Evolutionary conservation across 2,888 invertebrate genomes (phyloP).

Genomic region (Drepanosiphum platanoidis): DNA sequence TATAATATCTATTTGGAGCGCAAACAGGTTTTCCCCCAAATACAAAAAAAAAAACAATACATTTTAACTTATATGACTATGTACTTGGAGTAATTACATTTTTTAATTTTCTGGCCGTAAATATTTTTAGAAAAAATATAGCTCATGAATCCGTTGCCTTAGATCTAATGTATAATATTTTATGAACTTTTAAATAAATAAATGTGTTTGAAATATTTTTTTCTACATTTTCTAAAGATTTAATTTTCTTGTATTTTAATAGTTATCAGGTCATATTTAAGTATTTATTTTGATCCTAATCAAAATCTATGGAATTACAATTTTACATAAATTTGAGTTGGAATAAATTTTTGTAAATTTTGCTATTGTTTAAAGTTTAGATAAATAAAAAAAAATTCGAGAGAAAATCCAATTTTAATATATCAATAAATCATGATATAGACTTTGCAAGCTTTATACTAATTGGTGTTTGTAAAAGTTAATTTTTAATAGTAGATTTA

Average conservation of each 20-base stretch:
- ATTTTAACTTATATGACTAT: no score
- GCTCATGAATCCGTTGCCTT: no score
- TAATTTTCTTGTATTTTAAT: background rate
- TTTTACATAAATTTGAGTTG: background rate
- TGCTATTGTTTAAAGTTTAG: background rate
- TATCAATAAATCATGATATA: background rate
- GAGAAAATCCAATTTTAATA: background rate
- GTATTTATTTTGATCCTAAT: no score
- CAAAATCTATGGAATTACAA: background rate
- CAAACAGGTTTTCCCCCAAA: no score
- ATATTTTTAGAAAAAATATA: no score
- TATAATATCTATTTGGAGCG: no score
- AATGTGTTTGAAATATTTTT: no score
- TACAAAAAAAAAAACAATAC: no score
- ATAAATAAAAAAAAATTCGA: background rate
- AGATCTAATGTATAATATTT: no score
- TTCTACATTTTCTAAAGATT: background rate
- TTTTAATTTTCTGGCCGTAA: no score
- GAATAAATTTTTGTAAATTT: background rate
- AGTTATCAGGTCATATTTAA: background rate
- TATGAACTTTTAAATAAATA: no score
- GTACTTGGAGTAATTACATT: no score
- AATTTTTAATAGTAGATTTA: slow-evolving; percentile 18
- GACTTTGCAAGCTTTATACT: slow-evolving; percentile 30
- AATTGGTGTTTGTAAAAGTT: slow-evolving; percentile 35